A percentile compares a stretch with the other conserved stretches of the same genome.
Conservation (phyloP, 2,888 invertebrate genomes). For the Celastrina argiolus region DNA sequence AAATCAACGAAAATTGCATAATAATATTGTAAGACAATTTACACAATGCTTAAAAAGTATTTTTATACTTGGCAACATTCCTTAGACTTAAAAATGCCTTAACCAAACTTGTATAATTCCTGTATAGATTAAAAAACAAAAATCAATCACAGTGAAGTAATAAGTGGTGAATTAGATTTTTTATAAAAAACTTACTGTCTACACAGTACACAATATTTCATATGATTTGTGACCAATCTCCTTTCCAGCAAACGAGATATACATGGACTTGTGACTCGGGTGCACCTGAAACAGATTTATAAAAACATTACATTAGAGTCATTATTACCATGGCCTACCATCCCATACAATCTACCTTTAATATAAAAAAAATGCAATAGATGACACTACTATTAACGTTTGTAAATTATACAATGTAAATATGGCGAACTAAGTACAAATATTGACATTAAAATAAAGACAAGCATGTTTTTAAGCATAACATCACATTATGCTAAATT, state of each 20-base stretch:
- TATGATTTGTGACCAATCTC: slow-evolving; percentile 56
- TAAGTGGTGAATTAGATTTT: background rate
- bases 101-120: background rate
- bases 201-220: slow-evolving; percentile 58
- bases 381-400: too few relatives aligned
- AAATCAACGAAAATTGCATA: background rate
- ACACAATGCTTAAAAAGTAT: background rate
- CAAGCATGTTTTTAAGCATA: too few relatives aligned
- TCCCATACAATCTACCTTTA: too few relatives aligned
- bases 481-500: too few relatives aligned
- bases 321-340: slow-evolving; percentile 14
- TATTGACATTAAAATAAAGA: too few relatives aligned
- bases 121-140: background rate
- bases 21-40: background rate
- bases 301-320: background rate
- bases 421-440: too few relatives aligned
- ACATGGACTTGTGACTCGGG: slow-evolving; percentile 58
- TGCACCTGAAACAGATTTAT: slow-evolving; percentile 52
- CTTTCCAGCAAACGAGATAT: slow-evolving; percentile 59
- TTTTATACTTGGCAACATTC: background rate
- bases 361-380: too few relatives aligned
- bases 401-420: too few relatives aligned
- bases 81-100: background rate
- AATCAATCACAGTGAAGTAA: background rate
- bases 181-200: slow-evolving; percentile 25